These are phyloP conservation scores for Rotaria magnacalcarata DNA, from an alignment of 2,888 invertebrate genomes.

Conservation along the genomic window DNA sequence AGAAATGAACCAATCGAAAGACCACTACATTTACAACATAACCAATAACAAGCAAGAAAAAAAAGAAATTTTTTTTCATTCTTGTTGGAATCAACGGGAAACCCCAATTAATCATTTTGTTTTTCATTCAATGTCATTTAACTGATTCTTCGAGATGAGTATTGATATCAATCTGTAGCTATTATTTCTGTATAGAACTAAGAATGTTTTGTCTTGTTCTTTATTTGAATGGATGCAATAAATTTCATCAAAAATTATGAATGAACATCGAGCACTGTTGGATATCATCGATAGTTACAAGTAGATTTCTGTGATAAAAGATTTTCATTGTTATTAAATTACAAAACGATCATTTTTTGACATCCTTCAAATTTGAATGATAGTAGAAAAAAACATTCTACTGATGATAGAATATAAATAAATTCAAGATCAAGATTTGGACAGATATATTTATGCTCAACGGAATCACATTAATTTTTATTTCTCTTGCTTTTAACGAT, in stretches of 20 bases:
- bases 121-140: background rate
- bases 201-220: slow-evolving; percentile 11
- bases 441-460: too few species aligned
- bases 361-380: background rate
- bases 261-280: background rate
- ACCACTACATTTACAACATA: background rate
- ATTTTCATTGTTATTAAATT: background rate
- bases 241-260: background rate
- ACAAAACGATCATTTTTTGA: background rate
- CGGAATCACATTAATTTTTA: too few species aligned
- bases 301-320: background rate
- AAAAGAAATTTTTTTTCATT: background rate
- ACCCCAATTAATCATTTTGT: background rate
- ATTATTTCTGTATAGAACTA: background rate
- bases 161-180: background rate
- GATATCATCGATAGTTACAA: slow-evolving; percentile 13
- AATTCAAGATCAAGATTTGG: too few species aligned
- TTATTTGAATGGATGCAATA: background rate
- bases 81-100: background rate
- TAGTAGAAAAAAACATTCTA: background rate
- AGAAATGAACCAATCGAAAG: background rate
- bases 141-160: background rate
- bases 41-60: background rate
- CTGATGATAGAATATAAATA: too few species aligned
- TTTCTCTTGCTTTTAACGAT: too few species aligned